Percentiles rank a stretch among this genome's conserved stretches.
These are phyloP conservation scores for Pristionchus entomophagus DNA, from an alignment of 2,888 invertebrate species.

Conservation along the genomic window DNA sequence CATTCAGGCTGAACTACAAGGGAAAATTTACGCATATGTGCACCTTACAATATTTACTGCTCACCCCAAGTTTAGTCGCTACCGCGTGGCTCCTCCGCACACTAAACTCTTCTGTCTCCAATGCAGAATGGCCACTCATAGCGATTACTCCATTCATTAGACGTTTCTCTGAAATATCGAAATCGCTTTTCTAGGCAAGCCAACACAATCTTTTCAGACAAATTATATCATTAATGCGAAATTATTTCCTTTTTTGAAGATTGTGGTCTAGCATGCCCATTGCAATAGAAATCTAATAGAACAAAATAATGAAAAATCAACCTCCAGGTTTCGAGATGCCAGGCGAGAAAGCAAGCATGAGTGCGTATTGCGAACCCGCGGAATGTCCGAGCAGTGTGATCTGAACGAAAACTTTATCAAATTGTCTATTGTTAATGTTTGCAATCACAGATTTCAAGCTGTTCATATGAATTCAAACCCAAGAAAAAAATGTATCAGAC, in stretches of 20 bases:
- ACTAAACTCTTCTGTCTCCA: not conserved
- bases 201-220: not conserved
- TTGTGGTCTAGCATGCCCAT: too few relatives aligned
- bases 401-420: not conserved
- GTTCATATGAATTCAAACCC: too few relatives aligned
- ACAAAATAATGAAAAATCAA: not conserved
- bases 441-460: too few relatives aligned
- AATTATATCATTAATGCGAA: not conserved
- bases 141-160: not conserved
- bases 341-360: not conserved
- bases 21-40: too few relatives aligned
- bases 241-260: too few relatives aligned
- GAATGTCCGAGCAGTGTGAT: not conserved
- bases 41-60: not conserved
- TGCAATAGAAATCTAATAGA: too few relatives aligned
- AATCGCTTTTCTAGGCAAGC: not conserved
- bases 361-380: not conserved
- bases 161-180: not conserved
- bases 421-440: too few relatives aligned
- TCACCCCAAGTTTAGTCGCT: not conserved
- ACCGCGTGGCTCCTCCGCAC: not conserved
- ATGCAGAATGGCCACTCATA: not conserved
- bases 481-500: too few relatives aligned
- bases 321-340: constrained; percentile 21
- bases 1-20: too few relatives aligned